Percentiles rank a stretch among this genome's conserved stretches.
phyloP scores from a whole-genome alignment of 2,113 vertebrate species.

The Melanocharis versteri region DNA sequence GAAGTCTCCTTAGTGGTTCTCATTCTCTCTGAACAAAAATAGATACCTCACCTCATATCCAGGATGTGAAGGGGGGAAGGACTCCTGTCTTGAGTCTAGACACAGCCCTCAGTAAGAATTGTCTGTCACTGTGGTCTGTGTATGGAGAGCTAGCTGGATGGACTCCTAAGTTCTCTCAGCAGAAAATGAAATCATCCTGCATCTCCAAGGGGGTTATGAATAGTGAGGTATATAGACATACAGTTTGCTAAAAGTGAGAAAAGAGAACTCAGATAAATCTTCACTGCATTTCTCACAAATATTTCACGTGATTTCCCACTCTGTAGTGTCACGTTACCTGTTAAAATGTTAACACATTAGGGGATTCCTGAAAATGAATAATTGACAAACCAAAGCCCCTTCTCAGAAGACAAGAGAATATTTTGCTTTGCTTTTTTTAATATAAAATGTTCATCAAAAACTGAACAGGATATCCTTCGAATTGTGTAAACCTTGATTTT shows the following conservation, averaged over 20 bases:
- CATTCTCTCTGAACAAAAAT: not conserved
- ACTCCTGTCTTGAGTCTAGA: not conserved
- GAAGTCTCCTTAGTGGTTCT: not conserved
- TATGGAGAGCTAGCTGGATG: not conserved
- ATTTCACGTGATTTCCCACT: not conserved
- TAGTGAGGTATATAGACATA: not conserved
- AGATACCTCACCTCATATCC: not conserved
- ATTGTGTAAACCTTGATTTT: not conserved
- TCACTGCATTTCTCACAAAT: not conserved
- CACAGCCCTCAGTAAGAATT: not conserved
- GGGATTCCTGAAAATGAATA: not conserved
- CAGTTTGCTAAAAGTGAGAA: not conserved
- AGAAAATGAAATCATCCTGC: not conserved
- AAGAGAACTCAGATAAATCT: not conserved
- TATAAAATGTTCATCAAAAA: not conserved
- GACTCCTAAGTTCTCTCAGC: not conserved
- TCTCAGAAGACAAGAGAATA: not conserved
- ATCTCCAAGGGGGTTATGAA: not conserved
- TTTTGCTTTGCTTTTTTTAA: not conserved
- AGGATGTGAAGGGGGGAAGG: not conserved
- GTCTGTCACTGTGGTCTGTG: not conserved
- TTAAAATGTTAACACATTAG: not conserved
- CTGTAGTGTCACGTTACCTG: not conserved
- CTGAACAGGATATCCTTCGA: not conserved
- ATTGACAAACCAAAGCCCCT: not conserved